A percentile compares a stretch with the other conserved stretches of the same genome.
phyloP scores from a whole-genome alignment of 2,113 vertebrate genomes.

The Crotalus helleri region DNA sequence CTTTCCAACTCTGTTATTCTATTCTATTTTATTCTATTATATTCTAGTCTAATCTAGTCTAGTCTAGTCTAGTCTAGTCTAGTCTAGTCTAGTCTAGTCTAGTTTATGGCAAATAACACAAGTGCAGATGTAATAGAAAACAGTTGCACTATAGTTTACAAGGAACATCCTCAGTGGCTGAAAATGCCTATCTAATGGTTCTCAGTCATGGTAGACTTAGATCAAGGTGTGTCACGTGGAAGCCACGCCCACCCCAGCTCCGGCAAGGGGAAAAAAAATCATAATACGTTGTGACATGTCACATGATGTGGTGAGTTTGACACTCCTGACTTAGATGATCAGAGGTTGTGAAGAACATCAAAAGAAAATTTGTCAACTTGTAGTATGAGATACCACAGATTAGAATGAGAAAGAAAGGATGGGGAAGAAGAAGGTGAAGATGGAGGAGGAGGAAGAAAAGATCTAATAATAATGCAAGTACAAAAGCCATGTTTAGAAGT shows the following conservation, averaged over 20 bases:
- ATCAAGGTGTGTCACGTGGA: no score
- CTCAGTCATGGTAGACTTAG: background rate
- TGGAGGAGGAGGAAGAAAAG: background rate
- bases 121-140: background rate
- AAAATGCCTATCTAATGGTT: background rate
- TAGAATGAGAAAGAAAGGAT: background rate
- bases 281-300: no score
- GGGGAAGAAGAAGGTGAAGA: background rate
- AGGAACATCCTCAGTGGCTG: background rate
- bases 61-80: no score
- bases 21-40: no score
- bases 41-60: fast-evolving
- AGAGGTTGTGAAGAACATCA: background rate
- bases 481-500: background rate
- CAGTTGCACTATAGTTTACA: background rate
- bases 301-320: no score
- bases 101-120: background rate
- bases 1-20: no score
- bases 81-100: no score
- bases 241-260: no score
- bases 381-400: background rate
- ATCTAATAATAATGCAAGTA: background rate
- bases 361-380: background rate
- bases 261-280: no score
- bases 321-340: background rate